Evolutionary conservation across 2,797 vertebrate genomes (phyloP).

Genomic region (Enteromius anoplus): DNA sequence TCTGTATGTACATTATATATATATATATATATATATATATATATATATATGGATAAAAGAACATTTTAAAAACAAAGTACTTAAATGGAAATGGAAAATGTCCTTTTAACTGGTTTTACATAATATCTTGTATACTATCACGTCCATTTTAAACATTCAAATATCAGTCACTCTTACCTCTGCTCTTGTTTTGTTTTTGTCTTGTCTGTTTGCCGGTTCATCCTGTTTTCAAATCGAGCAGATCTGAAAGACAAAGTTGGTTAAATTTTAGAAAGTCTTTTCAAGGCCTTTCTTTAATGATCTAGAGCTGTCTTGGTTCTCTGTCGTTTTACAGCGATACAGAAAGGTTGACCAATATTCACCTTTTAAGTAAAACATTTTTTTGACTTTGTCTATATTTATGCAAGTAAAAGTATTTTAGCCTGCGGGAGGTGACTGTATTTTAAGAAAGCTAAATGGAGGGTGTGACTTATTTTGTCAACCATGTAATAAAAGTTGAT

Average conservation of each 20-base stretch:
- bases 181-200: constrained; percentile 85
- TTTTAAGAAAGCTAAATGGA: constrained; percentile 3
- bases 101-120: neutral
- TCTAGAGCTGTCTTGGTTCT: neutral
- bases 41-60: neutral
- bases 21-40: neutral
- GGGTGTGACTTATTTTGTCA: neutral
- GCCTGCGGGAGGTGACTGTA: neutral
- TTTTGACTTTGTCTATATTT: neutral
- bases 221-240: constrained; percentile 76
- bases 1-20: neutral
- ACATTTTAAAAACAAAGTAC: neutral
- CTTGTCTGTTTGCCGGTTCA: constrained; percentile 78
- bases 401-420: neutral
- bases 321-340: neutral
- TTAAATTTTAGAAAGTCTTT: neutral
- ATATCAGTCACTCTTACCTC: constrained; percentile 74
- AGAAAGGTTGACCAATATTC: neutral
- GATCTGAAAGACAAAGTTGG: constrained; percentile 68
- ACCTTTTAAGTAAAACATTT: neutral
- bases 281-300: neutral
- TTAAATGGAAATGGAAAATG: neutral
- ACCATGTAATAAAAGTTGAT: constrained; percentile 4
- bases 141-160: neutral
- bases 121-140: neutral